Base-by-base conservation (phyloP, 1,140 invertebrate genomes). In the Drosophila lowei region DNA sequence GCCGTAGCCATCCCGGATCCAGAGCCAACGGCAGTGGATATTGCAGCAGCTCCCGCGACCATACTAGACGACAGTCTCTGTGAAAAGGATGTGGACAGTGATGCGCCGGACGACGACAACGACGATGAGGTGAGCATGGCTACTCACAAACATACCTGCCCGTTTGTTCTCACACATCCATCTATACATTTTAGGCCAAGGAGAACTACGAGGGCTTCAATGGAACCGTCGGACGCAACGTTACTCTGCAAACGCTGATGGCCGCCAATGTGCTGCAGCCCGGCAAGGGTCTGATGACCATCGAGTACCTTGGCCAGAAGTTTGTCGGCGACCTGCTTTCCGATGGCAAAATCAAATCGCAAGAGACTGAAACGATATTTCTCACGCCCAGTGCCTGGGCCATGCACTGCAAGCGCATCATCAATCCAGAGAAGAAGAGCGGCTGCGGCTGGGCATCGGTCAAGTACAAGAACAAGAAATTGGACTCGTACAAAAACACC, bases 381-480 rank as follows among this genome's bases (percentile, higher is more conserved):
- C 94, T 95, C 62, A 97, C 96, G n/a, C 97, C 97, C 18, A 97
- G 96, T 83, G 96, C 97, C 3, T 98, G 97, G 97, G 97, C 97
- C 0, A 96, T 97, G 83, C 95, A 97, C 89, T 98, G 97, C 90
- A 98, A 98, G 86, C 93, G 96, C 67, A 96, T 97, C 49, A 96
- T 97, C 16, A 98, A 98, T 92, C 96, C 97, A 5, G 95, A 97
- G 55, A 97, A 97, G 90, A 97, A 97, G 90, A 97, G 96, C 38
- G 97, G 97, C 1, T 98, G 97, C 93, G 97, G 97, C 3, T 98
- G 97, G 97, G 96, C 96, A 6, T 97, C 94, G 16, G 94, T 95
- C 1, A 95, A 95, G 85, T 97, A 97, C 89, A 95, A 94, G 91
- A 96, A 96, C 0, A 96, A 95, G 81, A 97, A 97, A 91, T 91